These are phyloP conservation scores for Cyprinella venusta DNA, from an alignment of 2,797 vertebrate species.

Conservation along the genomic window DNA sequence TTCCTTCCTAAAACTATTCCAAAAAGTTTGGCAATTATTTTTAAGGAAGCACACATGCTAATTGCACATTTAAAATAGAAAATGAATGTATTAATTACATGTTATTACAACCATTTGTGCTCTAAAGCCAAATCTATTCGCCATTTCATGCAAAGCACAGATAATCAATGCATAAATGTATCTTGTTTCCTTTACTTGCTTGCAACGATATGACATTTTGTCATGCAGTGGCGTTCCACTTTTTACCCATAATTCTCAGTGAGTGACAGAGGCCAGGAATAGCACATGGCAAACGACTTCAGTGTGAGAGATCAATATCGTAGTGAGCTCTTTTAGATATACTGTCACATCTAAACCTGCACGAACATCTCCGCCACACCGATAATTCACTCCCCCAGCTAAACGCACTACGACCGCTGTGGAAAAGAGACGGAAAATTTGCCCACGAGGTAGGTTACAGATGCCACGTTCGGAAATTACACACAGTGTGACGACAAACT, in stretches of 20 bases:
- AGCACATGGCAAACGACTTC: constrained; percentile 56
- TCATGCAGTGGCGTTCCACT: constrained; percentile 34
- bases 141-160: not conserved
- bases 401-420: constrained; percentile 43
- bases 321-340: constrained; percentile 55
- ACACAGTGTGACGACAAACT: constrained; percentile 25
- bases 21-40: not conserved
- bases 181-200: not conserved
- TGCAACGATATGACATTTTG: constrained; percentile 33
- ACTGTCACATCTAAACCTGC: constrained; percentile 48
- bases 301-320: constrained; percentile 57
- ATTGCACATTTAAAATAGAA: not conserved
- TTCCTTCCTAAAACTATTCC: not conserved
- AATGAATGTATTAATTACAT: not conserved
- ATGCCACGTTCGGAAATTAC: constrained; percentile 32
- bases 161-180: constrained; percentile 18
- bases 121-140: not conserved
- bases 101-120: not conserved
- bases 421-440: not conserved
- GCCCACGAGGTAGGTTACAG: constrained; percentile 20
- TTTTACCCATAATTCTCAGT: constrained; percentile 48
- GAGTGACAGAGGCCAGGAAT: constrained; percentile 55
- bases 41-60: not conserved
- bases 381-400: constrained; percentile 44
- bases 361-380: constrained; percentile 20